A percentile compares a stretch with the other conserved stretches of the same genome.
Conservation (phyloP, 64 coral and sea anemone genomes). For the Orbicella faveolata region DNA sequence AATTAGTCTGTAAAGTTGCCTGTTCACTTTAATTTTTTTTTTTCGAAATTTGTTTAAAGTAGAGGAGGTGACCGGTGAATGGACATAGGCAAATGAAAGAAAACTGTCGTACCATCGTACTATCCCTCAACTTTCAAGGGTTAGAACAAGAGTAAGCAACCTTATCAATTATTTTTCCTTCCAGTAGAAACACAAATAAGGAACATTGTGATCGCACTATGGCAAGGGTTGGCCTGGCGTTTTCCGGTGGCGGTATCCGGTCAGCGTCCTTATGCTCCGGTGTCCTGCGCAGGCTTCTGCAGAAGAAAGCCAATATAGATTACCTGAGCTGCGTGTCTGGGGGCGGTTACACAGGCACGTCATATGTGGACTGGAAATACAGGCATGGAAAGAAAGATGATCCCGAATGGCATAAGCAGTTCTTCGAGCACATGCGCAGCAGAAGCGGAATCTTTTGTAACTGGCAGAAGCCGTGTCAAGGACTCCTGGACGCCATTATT, state of each 20-base stretch:
- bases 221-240: conserved; percentile 53
- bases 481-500: conserved; percentile 35
- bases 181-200: background rate
- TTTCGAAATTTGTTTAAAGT: no score
- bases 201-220: background rate
- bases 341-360: conserved; percentile 46
- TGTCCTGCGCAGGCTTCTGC: conserved; percentile 59
- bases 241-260: conserved; percentile 70
- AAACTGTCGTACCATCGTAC: no score
- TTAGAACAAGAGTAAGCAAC: no score
- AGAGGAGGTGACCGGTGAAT: no score
- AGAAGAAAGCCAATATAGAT: conserved; percentile 52
- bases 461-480: conserved; percentile 49
- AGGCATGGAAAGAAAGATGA: conserved; percentile 51
- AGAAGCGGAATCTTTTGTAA: conserved; percentile 42
- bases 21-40: no score
- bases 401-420: conserved; percentile 56
- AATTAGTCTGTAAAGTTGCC: no score
- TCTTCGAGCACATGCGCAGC: conserved; percentile 64
- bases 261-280: conserved; percentile 71
- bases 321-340: conserved; percentile 74
- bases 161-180: background rate
- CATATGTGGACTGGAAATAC: conserved; percentile 78
- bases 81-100: no score
- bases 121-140: background rate